Base-by-base conservation (phyloP, 30 jellyfish, hydroid and myxozoan species). In the Phacellophora camtschatica region DNA sequence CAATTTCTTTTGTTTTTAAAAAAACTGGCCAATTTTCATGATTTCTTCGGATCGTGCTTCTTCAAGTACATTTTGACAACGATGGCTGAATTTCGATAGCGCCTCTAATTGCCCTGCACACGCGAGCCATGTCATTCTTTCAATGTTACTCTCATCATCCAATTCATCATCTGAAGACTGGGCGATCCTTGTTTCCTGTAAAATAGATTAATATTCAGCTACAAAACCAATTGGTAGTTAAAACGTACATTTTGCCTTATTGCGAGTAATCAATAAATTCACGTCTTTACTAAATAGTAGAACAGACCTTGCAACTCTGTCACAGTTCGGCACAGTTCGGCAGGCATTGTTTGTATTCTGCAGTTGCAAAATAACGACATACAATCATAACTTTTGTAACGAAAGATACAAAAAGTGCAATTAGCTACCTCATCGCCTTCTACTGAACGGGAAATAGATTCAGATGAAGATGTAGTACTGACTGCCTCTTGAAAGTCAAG, bases 51-150 rank as follows among this genome's bases (percentile, higher is more conserved):
- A 56, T 39, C 71, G 20, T 56, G 71, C 71, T 56, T 56, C 71
- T n/a, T 56, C 71, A 56, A 56, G 71, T 25, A 56, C 39, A 56
- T 56, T n/a, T 56, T 56, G 71, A 41, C 71, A 56, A 25, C 33
- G 66, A 64, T 32, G 59, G 59, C 78, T 32, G 31, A 64, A 39
- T 34, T 30, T 64, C 32, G 78, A 64, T 32, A 64, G 33, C 8
- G 13, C 25, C 78, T 64, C 78, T 30, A 64, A 34, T 62, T 64
- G 78, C 25, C 78, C 78, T 32, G 78, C 78, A 64, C 78, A 64
- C 33, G 59, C 19, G 59, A 64, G 59, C 78, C 78, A 64, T 64
- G 78, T 64, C 28, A 64, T 64, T 32, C 33, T 39, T 34, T 61
- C 75, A 12, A 24, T 64, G 27, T n/a, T 39, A 32, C 33, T 13